These are phyloP conservation scores for Epinephelus coioides DNA, from an alignment of 2,797 vertebrate genomes.

Conservation along the genomic window DNA sequence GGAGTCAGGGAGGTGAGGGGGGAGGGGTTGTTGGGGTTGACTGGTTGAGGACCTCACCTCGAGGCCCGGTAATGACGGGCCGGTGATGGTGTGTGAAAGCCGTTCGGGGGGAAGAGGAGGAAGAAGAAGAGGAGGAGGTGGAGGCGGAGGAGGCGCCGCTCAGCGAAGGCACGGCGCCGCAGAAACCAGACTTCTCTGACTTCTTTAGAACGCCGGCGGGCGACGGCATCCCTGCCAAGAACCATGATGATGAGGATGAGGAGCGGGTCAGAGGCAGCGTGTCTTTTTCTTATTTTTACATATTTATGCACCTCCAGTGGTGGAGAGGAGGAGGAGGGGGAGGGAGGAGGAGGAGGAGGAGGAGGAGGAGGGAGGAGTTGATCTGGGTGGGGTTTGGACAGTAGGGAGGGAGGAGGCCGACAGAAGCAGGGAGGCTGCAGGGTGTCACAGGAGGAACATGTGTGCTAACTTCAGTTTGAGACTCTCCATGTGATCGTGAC, in stretches of 20 bases:
- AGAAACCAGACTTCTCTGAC: slow-evolving; percentile 98
- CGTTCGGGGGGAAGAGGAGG: slow-evolving; percentile 92
- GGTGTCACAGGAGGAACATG: neutral
- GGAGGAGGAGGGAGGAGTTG: neutral
- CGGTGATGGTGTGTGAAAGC: slow-evolving; percentile 98
- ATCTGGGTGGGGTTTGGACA: slow-evolving; percentile 15
- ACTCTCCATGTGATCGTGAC: no score
- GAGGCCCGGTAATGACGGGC: slow-evolving; percentile 97
- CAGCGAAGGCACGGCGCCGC: slow-evolving; percentile 92
- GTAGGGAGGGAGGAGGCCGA: neutral
- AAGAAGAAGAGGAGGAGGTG: slow-evolving; percentile 67
- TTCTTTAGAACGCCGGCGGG: slow-evolving; percentile 95
- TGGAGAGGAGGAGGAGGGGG: slow-evolving; percentile 14
- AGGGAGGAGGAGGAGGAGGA: neutral
- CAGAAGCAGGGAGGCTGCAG: slow-evolving; percentile 1
- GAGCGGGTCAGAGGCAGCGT: slow-evolving; percentile 79
- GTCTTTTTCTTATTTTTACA: slow-evolving; percentile 18
- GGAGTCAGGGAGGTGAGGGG: slow-evolving; percentile 22
- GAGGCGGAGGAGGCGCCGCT: slow-evolving; percentile 67
- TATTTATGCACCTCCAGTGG: slow-evolving; percentile 47
- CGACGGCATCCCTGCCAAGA: slow-evolving; percentile 96
- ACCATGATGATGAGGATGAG: slow-evolving; percentile 86
- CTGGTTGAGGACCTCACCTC: slow-evolving; percentile 91
- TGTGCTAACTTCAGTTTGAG: neutral
- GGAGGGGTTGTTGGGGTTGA: slow-evolving; percentile 38